Base-by-base conservation (phyloP, 2,888 invertebrate species). In the Meliscaeva auricollis region DNA sequence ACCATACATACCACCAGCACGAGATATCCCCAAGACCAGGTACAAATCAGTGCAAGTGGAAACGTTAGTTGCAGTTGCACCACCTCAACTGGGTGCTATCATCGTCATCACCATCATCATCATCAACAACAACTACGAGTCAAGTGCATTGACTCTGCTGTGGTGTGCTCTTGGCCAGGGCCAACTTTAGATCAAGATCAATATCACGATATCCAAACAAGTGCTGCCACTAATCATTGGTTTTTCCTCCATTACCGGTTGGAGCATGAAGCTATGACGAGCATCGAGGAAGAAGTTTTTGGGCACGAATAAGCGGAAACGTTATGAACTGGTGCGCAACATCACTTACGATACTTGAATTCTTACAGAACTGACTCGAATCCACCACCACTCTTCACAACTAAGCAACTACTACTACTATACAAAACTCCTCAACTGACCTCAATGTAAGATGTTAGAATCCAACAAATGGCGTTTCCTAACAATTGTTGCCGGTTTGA, bases 381-480 rank as follows among this genome's bases (percentile, higher is more conserved):
- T 6, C 50, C 17, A 56, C 44, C 48, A 26, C 5, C 5, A 38
- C 38, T 38, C 54, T 22, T 17, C 26, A 35, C 15, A n/a, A n/a
- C n/a, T n/a, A n/a, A n/a, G n/a, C n/a, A n/a, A 41, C 60, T 38
- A 20, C n/a, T n/a, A 54, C 62, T 50, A 15, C 6, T 20, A 7
- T 2, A 54, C 9, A 48, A 62, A 22, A 30, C 22, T 48, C 72
- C 58, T 66, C 9, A 35, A 38, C 46, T 26, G 58, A 87, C 87
- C 90, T 91, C 89, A 89, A 91, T 92, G 92, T 91, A 92, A 91
- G 87, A 92, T 92, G 92, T 91, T 92, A 91, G 91, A 91, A 89
- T 88, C 89, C 88, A 90, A 88, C 87, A 90, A 89, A 90, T 91
- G 91, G 90, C 89, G 89, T 88, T 88, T 90, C 80, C 88, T 90